Evolutionary conservation across 2,888 invertebrate genomes (phyloP), one percentile per base, ranked within the genome.

Genomic region (Spialia ferax): DNA sequence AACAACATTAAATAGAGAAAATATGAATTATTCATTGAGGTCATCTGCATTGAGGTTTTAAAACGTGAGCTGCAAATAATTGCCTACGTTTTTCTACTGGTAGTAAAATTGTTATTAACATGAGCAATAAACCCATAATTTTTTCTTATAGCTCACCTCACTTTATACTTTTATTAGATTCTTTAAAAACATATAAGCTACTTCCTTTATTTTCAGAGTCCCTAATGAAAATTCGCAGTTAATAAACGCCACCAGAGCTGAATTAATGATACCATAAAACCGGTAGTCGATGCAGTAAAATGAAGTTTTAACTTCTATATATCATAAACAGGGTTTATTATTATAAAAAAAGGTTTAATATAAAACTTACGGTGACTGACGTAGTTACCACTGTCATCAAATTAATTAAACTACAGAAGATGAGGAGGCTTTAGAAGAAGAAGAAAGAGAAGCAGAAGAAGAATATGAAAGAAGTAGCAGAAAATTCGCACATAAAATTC

Each of bases 191-290:
- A 15, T 15, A 42, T 42, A 42, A 15, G 42, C 42, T 15, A 42
- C 42, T 42, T 42, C 42, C 42, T 42, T 42, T 42, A 42, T 42
- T 15, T 42, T 42, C 15, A 15, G 42, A 15, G 11, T n/a, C 42
- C 11, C 38, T 42, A 42, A 42, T 42, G 15, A 42, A 42, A 42
- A 42, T 42, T 42, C 42, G 15, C 42, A 42, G 42, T 42, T 15
- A 42, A 7, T 42, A 42, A 42, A 42, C n/a, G 42, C 42, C 42
- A 42, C 42, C 42, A 42, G 42, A 42, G 42, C 15, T 42, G 42
- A 42, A 42, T 42, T 42, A 42, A 42, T 42, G 15, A 42, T 15
- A 42, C 42, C 42, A 42, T 42, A 42, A 42, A 42, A 42, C 42
- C 15, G 42, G 6, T 42, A 42, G 15, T 42, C 42, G 15, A 42